Percentiles rank a stretch among this genome's conserved stretches.
Conservation (phyloP, 1,140 invertebrate species). For the Papilio glaucus region DNA sequence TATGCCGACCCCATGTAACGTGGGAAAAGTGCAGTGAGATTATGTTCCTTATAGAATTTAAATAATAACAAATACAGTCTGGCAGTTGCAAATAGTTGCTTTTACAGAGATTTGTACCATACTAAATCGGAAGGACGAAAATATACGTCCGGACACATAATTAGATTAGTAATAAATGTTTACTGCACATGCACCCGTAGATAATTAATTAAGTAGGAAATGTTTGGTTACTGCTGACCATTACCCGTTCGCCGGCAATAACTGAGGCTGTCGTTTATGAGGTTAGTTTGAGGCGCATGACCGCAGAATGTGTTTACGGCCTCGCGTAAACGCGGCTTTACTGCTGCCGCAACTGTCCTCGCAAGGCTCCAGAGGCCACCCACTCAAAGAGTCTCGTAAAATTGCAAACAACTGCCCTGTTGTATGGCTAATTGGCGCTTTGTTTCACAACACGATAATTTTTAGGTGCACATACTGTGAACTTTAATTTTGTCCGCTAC, state of each 20-base stretch:
- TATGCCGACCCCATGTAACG: too few relatives aligned
- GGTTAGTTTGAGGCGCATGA: slow-evolving; percentile 29
- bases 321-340: slow-evolving; percentile 26
- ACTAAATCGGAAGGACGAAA: background rate
- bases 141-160: background rate
- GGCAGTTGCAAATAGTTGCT: too few relatives aligned
- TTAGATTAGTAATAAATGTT: background rate
- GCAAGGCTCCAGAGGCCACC: slow-evolving; percentile 5
- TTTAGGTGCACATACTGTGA: background rate
- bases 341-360: slow-evolving; percentile 23
- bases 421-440: slow-evolving; percentile 24
- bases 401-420: slow-evolving; percentile 27
- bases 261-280: slow-evolving; percentile 27
- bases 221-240: slow-evolving; percentile 11
- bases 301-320: slow-evolving; percentile 33
- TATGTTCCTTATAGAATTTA: background rate
- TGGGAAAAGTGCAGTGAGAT: too few relatives aligned
- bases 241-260: slow-evolving; percentile 14
- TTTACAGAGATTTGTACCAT: background rate
- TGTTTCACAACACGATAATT: slow-evolving; percentile 22
- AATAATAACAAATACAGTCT: too few relatives aligned
- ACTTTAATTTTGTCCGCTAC: background rate
- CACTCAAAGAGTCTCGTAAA: slow-evolving; percentile 26
- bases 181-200: background rate
- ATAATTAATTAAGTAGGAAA: slow-evolving; percentile 19